Base-by-base conservation (phyloP, 2,888 invertebrate species). In the Teleiodes luculella region DNA sequence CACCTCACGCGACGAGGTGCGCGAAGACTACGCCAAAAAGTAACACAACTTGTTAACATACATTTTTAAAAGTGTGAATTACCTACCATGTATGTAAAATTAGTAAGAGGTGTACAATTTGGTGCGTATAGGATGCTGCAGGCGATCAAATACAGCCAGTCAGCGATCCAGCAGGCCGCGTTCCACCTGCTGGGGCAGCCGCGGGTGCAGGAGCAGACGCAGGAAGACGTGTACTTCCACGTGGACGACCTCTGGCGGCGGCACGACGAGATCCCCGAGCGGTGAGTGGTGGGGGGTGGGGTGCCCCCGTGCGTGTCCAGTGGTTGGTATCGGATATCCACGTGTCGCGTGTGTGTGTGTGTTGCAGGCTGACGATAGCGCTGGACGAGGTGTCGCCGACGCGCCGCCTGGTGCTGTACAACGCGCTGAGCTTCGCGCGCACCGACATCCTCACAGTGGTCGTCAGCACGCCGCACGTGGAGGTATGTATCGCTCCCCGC, bases 1-100 rank as follows among this genome's bases (percentile, higher is more conserved):
- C 53, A 99, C 99, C 0, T 94, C 97, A 0, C 95, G 96, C 68
- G 96, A 97, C 71, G 94, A 95, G 66, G 99, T 99, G 10, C 94
- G 97, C 3, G 86, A 92, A 10, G 99, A 99, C 82, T 99, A 99
- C 79, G 98, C 94, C 3, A 91, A 92, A 64, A 95, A 91, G 92
- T 92, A 65, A 80, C 82, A 67, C 3, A n/a, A n/a, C n/a, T n/a
- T n/a, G n/a, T n/a, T n/a, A n/a, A n/a, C n/a, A n/a, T n/a, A n/a
- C n/a, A n/a, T n/a, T n/a, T n/a, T n/a, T n/a, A n/a, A n/a, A n/a
- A n/a, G n/a, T n/a, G n/a, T n/a, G n/a, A n/a, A n/a, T n/a, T n/a
- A n/a, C n/a, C n/a, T n/a, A n/a, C n/a, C n/a, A n/a, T n/a, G n/a
- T n/a, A n/a, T n/a, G n/a, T n/a, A n/a, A n/a, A n/a, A n/a, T n/a